Evolutionary conservation across 1,140 invertebrate genomes (phyloP).

Genomic region (silkworm (Bombyx mori)): DNA sequence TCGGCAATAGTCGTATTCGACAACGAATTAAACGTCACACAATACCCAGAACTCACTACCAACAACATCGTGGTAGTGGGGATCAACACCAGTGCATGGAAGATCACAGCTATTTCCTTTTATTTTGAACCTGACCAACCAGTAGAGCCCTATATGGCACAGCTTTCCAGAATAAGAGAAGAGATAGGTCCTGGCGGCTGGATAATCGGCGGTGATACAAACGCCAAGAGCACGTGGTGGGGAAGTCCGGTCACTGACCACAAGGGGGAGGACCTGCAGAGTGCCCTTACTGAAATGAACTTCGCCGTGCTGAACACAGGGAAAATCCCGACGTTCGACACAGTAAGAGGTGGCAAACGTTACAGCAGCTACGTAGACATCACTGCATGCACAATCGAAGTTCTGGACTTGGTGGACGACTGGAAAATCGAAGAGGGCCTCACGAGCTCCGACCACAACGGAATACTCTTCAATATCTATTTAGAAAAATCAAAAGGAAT

Average conservation of each 20-base stretch:
- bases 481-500: too few relatives aligned
- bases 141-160: neutral
- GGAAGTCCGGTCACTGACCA: neutral
- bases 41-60: neutral
- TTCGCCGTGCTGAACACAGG: neutral
- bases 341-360: neutral
- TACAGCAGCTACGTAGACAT: neutral
- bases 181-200: neutral
- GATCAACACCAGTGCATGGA: neutral
- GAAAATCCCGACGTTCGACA: neutral
- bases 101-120: neutral
- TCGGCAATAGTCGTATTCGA: neutral
- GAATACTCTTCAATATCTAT: neutral
- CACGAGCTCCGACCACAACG: neutral
- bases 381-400: neutral
- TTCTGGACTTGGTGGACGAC: neutral
- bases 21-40: neutral
- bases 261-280: neutral
- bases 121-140: constrained; percentile 1
- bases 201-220: neutral
- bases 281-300: neutral
- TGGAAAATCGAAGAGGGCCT: neutral
- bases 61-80: neutral
- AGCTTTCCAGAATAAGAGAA: neutral
- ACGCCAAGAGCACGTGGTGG: neutral